phyloP scores from a whole-genome alignment of 1,140 invertebrate genomes.

The Heliconius himera region DNA sequence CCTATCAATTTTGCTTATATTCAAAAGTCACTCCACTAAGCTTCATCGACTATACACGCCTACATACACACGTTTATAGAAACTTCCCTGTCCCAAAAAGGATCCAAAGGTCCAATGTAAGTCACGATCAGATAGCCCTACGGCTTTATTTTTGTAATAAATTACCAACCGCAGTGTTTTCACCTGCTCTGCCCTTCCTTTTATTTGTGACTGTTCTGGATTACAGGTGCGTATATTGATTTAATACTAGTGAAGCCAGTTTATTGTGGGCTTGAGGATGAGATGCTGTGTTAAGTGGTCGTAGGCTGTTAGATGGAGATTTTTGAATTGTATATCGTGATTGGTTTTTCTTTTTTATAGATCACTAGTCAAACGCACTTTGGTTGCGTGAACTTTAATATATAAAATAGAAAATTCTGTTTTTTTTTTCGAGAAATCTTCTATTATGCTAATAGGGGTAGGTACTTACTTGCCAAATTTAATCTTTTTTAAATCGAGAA shows the following conservation, averaged over 20 bases:
- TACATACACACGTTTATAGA: not conserved
- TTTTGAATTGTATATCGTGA: too few species aligned
- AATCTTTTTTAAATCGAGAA: too few species aligned
- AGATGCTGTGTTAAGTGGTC: not conserved
- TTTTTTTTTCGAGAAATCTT: too few species aligned
- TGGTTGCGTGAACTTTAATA: not conserved
- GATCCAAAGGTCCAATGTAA: conserved; percentile 42
- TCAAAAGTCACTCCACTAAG: not conserved
- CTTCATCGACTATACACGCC: not conserved
- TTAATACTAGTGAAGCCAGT: not conserved
- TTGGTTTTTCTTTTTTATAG: not conserved
- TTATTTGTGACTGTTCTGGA: conserved; percentile 43
- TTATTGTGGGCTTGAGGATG: not conserved
- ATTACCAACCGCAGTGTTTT: conserved; percentile 46
- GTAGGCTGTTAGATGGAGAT: not conserved
- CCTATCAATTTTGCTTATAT: not conserved
- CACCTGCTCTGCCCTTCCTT: conserved; percentile 48
- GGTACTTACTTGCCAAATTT: too few species aligned
- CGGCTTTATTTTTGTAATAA: conserved; percentile 52
- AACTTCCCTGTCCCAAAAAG: conserved; percentile 26
- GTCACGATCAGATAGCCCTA: conserved; percentile 47
- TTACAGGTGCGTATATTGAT: conserved; percentile 44
- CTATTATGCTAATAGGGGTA: too few species aligned
- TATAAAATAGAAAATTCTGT: too few species aligned
- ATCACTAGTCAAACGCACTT: too few species aligned